Base-by-base conservation (phyloP, 2,888 invertebrate genomes). In the Chesias legatella region DNA sequence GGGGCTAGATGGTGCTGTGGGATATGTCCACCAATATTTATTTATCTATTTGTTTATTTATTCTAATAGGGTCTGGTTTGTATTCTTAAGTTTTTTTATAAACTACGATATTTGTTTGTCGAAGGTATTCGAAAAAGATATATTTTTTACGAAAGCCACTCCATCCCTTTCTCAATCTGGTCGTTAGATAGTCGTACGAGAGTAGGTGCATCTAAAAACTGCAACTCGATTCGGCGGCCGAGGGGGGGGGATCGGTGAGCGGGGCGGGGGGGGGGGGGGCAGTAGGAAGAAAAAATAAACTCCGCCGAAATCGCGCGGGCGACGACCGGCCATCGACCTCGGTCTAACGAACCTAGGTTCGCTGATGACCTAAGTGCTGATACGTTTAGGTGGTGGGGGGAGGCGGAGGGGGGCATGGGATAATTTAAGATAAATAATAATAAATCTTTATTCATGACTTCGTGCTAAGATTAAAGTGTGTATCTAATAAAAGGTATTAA, bases 161-260 rank as follows among this genome's bases (percentile, higher is more conserved):
- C 79, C 56, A 72, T 43, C 0, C 10, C 24, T 27, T 43, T 10
- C 47, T 0, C 48, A 74, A 67, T 71, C 41, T 76, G 38, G 70
- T 73, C 73, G 85, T 86, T 88, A 86, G 86, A 88, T 85, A 84
- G 80, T 81, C 79, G 71, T 82, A 83, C 73, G 67, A 67, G 73
- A 84, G 86, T 85, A 86, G 86, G 86, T 81, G 83, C 81, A 80
- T 88, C 86, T 88, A 88, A 86, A 88, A 86, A 86, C 78, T 82
- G 86, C 86, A 83, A 79, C 79, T 68, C 83, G 83, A 81, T 82
- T 79, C 26, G 70, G 73, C 60, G 63, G 76, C 72, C 69, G 68
- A 68, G 67, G 43, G 72, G 58, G 43, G 72, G 58, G 60, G 50
- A 51, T 5, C 3, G 13, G 3, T 17, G 3, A 37, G 48, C 38